Evolutionary conservation across 2,888 invertebrate species (phyloP), one percentile per base, ranked within the genome.

Genomic region (Noctuana brunneofusca): DNA sequence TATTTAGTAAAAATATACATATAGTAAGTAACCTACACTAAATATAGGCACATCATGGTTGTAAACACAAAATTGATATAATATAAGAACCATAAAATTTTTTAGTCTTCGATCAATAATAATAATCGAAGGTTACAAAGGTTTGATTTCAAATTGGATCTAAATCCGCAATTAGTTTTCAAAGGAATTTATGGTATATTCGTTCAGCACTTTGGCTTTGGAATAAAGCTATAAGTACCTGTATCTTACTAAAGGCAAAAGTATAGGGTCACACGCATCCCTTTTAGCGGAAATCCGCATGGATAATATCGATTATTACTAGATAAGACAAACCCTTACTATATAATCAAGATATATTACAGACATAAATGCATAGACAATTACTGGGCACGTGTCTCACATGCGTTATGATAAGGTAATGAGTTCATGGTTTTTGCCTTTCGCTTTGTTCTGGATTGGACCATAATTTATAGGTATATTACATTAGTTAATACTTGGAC

Each of bases 381-480:
- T 57, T 32, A 57, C 41, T 52, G 35, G 14, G 18, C 52, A 64
- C 52, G 64, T 63, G 58, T 58, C 32, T 57, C 24, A 58, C 41
- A 65, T 58, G 54, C 41, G 38, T 57, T 62, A 57, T 58, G 63
- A 54, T 54, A 64, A 53, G 53, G 50, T 27, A 56, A 52, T 59
- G 52, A 60, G 60, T 58, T 62, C 64, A 64, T 56, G 64, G 64
- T 64, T 55, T 55, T 46, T 52, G 41, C 64, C 59, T 56, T 59
- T 59, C 54, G 58, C 54, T 56, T 55, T 56, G 48, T 49, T 38
- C 41, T 57, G 27, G 30, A 48, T 35, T 46, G 8, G 24, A 58
- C 9, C 14, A 46, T 18, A 24, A 50, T 41, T 35, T 48, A 57
- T 35, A 12, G 11, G 20, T 5, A 20, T 53, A 1, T 5, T 32